These are phyloP conservation scores for Chelon auratus DNA, from an alignment of 2,797 vertebrate genomes.

Conservation along the genomic window DNA sequence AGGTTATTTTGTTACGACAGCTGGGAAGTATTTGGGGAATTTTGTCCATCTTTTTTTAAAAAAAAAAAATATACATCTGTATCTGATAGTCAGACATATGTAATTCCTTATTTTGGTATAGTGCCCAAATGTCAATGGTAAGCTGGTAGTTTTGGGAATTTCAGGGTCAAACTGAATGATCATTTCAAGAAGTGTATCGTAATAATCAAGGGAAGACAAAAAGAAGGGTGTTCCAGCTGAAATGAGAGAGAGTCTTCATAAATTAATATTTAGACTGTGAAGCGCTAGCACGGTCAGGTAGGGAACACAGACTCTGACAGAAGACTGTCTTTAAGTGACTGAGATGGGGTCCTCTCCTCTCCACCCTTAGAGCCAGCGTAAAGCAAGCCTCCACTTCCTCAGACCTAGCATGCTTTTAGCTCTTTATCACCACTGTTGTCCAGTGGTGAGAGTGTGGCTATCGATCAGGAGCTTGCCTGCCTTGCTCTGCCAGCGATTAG, in stretches of 20 bases:
- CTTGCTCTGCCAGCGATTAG: constrained; percentile 67
- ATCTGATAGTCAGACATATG: too few relatives aligned
- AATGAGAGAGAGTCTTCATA: background rate
- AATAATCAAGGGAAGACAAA: too few relatives aligned
- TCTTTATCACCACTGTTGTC: constrained; percentile 76
- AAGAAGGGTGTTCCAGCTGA: too few relatives aligned
- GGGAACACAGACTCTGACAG: background rate
- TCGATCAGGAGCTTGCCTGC: constrained; percentile 71
- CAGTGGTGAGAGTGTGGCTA: constrained; percentile 67
- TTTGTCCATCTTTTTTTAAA: too few relatives aligned
- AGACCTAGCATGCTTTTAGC: constrained; percentile 64
- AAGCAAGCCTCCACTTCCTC: constrained; percentile 40
- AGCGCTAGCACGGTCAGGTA: background rate
- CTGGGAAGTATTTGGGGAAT: too few relatives aligned
- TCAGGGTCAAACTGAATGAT: too few relatives aligned
- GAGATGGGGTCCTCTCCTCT: constrained; percentile 19
- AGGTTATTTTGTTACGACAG: too few relatives aligned
- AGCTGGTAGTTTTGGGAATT: too few relatives aligned
- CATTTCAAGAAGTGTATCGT: too few relatives aligned
- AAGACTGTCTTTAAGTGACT: constrained; percentile 8
- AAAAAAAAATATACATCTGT: too few relatives aligned
- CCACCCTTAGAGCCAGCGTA: constrained; percentile 32
- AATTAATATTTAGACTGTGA: constrained; percentile 3
- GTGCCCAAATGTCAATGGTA: background rate
- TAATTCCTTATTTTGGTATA: background rate